Base-by-base conservation (phyloP, 2,888 invertebrate genomes). In the Linnaemya vulpina region DNA sequence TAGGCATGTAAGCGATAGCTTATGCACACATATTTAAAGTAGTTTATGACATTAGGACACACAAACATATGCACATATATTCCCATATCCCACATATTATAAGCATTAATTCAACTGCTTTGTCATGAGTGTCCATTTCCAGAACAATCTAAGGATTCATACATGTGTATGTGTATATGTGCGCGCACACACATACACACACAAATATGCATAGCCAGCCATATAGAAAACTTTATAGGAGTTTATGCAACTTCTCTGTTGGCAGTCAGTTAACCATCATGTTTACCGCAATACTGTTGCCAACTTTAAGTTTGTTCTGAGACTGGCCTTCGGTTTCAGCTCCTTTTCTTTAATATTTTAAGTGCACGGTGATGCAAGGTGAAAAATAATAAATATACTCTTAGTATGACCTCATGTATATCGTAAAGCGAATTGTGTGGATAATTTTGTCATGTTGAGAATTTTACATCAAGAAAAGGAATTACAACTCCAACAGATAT, bases 71-170 rank as follows among this genome's bases (percentile, higher is more conserved):
- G 7, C 22, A 15, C 17, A 25, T 7, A 9, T 8, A 51, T 17
- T 4, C n/a, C n/a, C n/a, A 13, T 22, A 3, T 49, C 7, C 49
- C 9, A 49, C 49, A 17, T 20, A 17, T 17, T 1, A 49, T 49
- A 49, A 20, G n/a, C 46, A 49, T 17, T 22, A 53, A 53, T 25
- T 55, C 13, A 10, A 25, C 13, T 25, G n/a, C 60, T 60, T 17
- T 62, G 38, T 20, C 13, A 62, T 7, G 17, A 58, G 58, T 73
- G 46, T 17, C 15, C 65, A 30, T 65, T 55, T 65, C n/a, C 20
- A 38, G 13, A 62, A 38, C 4, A 62, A 38, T 62, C 30, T 55
- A 67, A 58, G 38, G 67, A 58, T 58, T 76, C 67, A 76, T 67
- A 83, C 5, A 5, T 30, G 30, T 5, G 5, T 30, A 5, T 30